Base-by-base conservation (phyloP, 2,797 vertebrate species). In the Schizopygopsis malacanthus region DNA sequence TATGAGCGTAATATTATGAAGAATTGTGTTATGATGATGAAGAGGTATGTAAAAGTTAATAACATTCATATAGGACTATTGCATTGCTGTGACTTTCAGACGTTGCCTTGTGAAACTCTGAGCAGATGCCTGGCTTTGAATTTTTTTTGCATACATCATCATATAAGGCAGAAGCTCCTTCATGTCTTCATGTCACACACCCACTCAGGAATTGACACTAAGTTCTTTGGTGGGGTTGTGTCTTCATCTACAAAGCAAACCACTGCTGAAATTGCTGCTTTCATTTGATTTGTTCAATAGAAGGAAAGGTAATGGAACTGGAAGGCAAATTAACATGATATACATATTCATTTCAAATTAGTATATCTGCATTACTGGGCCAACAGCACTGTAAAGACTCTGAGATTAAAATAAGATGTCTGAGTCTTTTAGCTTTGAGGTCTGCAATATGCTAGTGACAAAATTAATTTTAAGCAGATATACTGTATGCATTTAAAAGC, bases 321-420 rank as follows among this genome's bases (percentile, higher is more conserved):
- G 67, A 85, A 86, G 65, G 80, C 77, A 84, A 84, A 84, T 90
- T 87, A 87, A 79, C 72, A 75, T 52, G 33, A 73, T 59, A 81
- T 81, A 77, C 85, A 88, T 87, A 90, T 90, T 87, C 78, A 87
- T 88, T 61, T 81, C 13, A 28, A 39, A 86, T 85, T 37, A 87
- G 75, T 72, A 87, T 88, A 81, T 88, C 61, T 45, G 45, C 75
- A 61, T 65, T 69, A 39, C 88, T 47, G 39, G 52, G 56, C 33
- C 50, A 86, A 85, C 81, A 75, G 71, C 52, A 85, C 54, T 83
- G 59, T 80, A 33, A 47, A 45, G 25, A 65, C 59, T 65, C 39
- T 10, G 22, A 79, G 77, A 79, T 43, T 65, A 80, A 80, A 80
- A 80, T 4, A 67, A n/a, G 43, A 37, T 0, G 12, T 8, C 52